Evolutionary conservation across 2,113 vertebrate genomes (phyloP), one percentile per base, ranked within the genome.

Genomic region (Sakesphorus luctuosus): DNA sequence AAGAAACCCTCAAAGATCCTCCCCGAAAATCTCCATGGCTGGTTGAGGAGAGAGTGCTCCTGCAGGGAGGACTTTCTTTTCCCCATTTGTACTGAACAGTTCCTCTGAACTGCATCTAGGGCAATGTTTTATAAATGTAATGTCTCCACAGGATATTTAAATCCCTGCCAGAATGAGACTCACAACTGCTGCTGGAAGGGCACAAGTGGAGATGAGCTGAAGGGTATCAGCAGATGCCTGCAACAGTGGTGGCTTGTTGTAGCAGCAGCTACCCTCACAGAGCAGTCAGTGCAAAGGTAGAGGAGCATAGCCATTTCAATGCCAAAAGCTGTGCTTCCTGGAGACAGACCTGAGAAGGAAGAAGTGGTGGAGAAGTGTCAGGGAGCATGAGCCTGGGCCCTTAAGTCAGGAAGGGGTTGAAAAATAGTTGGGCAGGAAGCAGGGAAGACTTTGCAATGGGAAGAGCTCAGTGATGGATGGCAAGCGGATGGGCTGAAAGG

Each of bases 321-420:
- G 15, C 4, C 24, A 79, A 90, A 75, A 73, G 29, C 16, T 49
- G 13, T 76, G 33, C 33, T 33, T 82, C 33, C 19, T 36, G 33
- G 33, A 69, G 24, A 13, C 52, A 63, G 38, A 35, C 13, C 4
- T 11, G 35, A 14, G n/a, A n/a, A 58, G 14, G 55, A 69, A 38
- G 24, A 58, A 13, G 15, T 53, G 23, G 7, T 44, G 0, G 0
- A 1, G 18, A 40, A 58, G 8, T 29, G 14, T 43, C 46, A 71
- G 19, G 7, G 5, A 69, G 7, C 18, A 53, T 18, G 43, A 89
- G 35, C 9, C 3, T 29, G 5, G 21, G 9, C 11, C 2, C 1
- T 28, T 84, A 36, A 76, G 40, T 44, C 24, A 28, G 56, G n/a
- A 87, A 49, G 17, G 2, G 2, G 49, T 55, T 56, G 53, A 21